phyloP scores from a whole-genome alignment of 1,140 invertebrate species.

The Lordiphosa stackelbergi region DNA sequence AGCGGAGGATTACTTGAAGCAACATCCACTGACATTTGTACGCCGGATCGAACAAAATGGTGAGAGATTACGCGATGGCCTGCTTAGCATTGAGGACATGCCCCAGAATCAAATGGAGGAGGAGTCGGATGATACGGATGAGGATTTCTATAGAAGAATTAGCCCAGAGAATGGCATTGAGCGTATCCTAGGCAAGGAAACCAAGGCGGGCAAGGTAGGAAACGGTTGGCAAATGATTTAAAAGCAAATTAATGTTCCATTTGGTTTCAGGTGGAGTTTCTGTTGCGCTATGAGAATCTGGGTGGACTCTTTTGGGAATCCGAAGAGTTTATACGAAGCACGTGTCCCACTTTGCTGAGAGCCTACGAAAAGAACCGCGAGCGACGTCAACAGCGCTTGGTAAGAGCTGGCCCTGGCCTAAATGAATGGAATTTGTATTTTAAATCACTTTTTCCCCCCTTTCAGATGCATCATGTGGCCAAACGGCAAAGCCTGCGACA shows the following conservation, averaged over 20 bases:
- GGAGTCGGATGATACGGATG: conserved; percentile 31
- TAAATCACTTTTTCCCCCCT: too few relatives aligned
- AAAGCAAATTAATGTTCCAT: too few relatives aligned
- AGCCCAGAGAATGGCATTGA: conserved; percentile 65
- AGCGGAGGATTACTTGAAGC: conserved; percentile 66
- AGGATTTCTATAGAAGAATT: conserved; percentile 51
- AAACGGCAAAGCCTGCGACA: conserved; percentile 65
- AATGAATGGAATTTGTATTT: neutral
- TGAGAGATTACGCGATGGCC: conserved; percentile 30
- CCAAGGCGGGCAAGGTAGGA: conserved; percentile 59
- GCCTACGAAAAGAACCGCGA: conserved; percentile 65
- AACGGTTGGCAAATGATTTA: too few relatives aligned
- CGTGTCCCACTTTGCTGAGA: conserved; percentile 53
- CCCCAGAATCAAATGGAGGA: conserved; percentile 17
- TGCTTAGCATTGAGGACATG: conserved; percentile 40
- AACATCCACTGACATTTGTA: conserved; percentile 67
- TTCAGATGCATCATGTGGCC: conserved; percentile 67
- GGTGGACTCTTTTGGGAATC: conserved; percentile 63
- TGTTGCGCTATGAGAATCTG: conserved; percentile 61
- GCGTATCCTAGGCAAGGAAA: conserved; percentile 62
- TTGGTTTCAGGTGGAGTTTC: conserved; percentile 53
- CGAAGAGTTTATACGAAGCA: conserved; percentile 54
- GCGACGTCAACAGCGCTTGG: conserved; percentile 58
- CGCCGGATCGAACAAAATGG: conserved; percentile 54
- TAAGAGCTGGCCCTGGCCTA: conserved; percentile 4